Percentiles rank a stretch among this genome's conserved stretches.
Conservation (phyloP, 2,888 invertebrate species). For the Drosophila emarginata region DNA sequence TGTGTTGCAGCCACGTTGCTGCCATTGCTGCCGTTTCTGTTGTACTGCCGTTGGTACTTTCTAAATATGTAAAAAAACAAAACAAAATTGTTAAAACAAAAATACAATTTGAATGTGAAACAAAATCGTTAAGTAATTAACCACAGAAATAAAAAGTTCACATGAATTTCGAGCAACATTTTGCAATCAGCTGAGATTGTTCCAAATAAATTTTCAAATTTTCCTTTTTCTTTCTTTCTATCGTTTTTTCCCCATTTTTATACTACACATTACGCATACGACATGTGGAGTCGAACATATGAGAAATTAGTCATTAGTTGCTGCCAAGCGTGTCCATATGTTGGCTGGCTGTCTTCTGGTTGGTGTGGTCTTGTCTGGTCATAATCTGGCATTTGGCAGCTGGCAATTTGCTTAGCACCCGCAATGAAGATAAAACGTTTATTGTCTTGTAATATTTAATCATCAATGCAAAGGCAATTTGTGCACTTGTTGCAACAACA, state of each 20-base stretch:
- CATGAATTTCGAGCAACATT: background rate
- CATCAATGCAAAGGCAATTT: slow-evolving; percentile 53
- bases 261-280: slow-evolving; percentile 46
- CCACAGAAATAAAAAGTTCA: background rate
- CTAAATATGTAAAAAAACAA: background rate
- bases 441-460: slow-evolving; percentile 75
- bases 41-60: background rate
- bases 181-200: background rate
- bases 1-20: background rate
- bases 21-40: slow-evolving; percentile 4
- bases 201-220: background rate
- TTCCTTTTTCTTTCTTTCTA: background rate
- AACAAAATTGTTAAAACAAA: background rate
- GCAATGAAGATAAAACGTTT: slow-evolving; percentile 70
- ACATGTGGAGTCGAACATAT: slow-evolving; percentile 21
- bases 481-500: slow-evolving; percentile 63
- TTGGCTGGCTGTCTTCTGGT: background rate
- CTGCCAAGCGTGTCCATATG: slow-evolving; percentile 10
- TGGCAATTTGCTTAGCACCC: slow-evolving; percentile 68
- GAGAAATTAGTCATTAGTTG: slow-evolving; percentile 46
- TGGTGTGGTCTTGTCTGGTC: slow-evolving; percentile 48
- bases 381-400: slow-evolving; percentile 69
- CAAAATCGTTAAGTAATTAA: background rate
- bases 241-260: background rate
- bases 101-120: background rate